Base-by-base conservation (phyloP, 2,888 invertebrate species). In the Scaptodrosophila latifasciaeformis region DNA sequence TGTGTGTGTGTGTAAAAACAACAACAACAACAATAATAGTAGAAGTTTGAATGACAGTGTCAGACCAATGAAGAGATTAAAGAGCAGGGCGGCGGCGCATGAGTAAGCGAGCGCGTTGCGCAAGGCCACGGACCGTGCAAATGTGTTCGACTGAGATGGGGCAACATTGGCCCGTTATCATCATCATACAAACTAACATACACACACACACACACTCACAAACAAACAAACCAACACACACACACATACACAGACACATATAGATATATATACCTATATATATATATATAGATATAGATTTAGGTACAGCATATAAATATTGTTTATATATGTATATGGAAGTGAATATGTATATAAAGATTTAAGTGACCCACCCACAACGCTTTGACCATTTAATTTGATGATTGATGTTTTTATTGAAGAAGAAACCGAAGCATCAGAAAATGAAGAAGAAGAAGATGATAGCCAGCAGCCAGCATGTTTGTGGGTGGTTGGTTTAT, bases 81-180 rank as follows among this genome's bases (percentile, higher is more conserved):
- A 70, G 63, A 58, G 59, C 37, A 45, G 55, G 35, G 48, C 52
- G 46, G 42, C 51, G 40, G 62, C 44, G 34, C 53, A 54, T 75
- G 71, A 74, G 77, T 64, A 72, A 72, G 74, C 80, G 74, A 72
- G 80, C 74, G 49, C 80, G 77, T 72, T 72, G 77, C 80, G 72
- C 72, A 72, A 72, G 72, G 72, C 72, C 72, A 70, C 30, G n/a
- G 3, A 30, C 30, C 10, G 30, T 30, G 30, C 10, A 30, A 30
- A 7, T 12, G 12, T 2, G 30, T n/a, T n/a, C n/a, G n/a, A n/a
- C n/a, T n/a, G n/a, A n/a, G n/a, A n/a, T n/a, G n/a, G n/a, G n/a
- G n/a, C n/a, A n/a, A n/a, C n/a, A n/a, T n/a, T n/a, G n/a, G n/a
- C n/a, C n/a, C n/a, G n/a, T n/a, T n/a, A n/a, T n/a, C n/a, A n/a